These are phyloP conservation scores for Protobothrops flavoviridis DNA, from an alignment of 2,113 vertebrate genomes.

Conservation along the genomic window DNA sequence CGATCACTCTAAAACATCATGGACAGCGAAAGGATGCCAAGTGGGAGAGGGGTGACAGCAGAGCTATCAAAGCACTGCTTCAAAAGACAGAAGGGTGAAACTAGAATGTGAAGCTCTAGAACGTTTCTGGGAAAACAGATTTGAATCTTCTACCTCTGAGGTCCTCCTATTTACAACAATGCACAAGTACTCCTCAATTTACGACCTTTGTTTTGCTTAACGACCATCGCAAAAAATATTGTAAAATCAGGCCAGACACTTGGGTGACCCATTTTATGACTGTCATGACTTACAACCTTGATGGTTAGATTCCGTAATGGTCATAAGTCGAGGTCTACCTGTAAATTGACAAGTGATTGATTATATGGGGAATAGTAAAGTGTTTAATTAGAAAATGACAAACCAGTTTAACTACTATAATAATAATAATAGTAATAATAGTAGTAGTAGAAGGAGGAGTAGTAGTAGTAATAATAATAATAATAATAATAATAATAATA, in stretches of 20 bases:
- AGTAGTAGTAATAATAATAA: no score
- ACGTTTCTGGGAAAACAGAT: background rate
- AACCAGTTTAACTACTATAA: slow-evolving; percentile 45
- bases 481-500: no score
- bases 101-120: background rate
- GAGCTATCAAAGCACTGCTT: background rate
- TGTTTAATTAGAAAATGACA: slow-evolving; percentile 47
- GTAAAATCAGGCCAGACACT: background rate
- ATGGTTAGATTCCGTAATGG: background rate
- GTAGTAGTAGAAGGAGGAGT: no score
- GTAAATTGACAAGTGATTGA: slow-evolving; percentile 31
- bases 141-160: background rate
- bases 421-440: no score
- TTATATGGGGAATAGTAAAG: slow-evolving; percentile 37
- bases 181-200: background rate
- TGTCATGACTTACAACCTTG: background rate
- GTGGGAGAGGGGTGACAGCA: background rate
- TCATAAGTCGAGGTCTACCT: background rate
- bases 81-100: background rate
- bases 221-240: background rate
- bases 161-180: background rate
- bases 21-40: background rate
- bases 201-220: background rate
- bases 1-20: background rate
- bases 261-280: background rate